Conservation (phyloP, 2,113 vertebrate species). For the Phrynocephalus versicolor region DNA sequence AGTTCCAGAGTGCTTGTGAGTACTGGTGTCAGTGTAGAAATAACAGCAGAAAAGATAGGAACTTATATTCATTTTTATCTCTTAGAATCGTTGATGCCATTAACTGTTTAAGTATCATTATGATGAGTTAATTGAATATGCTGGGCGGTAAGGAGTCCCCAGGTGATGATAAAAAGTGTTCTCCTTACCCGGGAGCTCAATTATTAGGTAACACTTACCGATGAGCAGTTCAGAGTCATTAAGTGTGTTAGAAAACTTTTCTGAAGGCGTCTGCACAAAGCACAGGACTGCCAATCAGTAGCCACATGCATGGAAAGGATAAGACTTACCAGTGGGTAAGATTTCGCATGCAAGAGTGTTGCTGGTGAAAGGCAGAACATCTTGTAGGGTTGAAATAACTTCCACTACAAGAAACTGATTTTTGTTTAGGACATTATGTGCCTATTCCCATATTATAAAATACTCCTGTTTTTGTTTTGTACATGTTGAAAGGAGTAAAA, state of each 20-base stretch:
- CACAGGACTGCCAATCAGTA: background rate
- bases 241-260: conserved; percentile 40
- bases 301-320: background rate
- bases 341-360: too few relatives aligned
- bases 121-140: conserved; percentile 39
- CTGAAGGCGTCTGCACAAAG: conserved; percentile 23
- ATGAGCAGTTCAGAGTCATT: conserved; percentile 50
- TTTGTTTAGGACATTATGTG: too few relatives aligned
- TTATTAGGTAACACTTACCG: conserved; percentile 52
- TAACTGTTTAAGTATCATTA: conserved; percentile 45
- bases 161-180: conserved; percentile 38
- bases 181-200: conserved; percentile 4
- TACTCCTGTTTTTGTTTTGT: background rate
- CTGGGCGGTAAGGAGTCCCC: conserved; percentile 33
- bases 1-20: background rate
- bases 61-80: conserved; percentile 25
- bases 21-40: conserved; percentile 11
- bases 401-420: background rate
- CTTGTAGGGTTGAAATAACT: background rate
- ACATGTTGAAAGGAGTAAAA: background rate
- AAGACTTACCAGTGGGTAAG: background rate
- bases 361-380: background rate
- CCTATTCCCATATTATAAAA: background rate
- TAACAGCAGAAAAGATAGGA: background rate
- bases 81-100: conserved; percentile 42